phyloP scores from a whole-genome alignment of 2,113 vertebrate species.

The Melanocharis versteri region DNA sequence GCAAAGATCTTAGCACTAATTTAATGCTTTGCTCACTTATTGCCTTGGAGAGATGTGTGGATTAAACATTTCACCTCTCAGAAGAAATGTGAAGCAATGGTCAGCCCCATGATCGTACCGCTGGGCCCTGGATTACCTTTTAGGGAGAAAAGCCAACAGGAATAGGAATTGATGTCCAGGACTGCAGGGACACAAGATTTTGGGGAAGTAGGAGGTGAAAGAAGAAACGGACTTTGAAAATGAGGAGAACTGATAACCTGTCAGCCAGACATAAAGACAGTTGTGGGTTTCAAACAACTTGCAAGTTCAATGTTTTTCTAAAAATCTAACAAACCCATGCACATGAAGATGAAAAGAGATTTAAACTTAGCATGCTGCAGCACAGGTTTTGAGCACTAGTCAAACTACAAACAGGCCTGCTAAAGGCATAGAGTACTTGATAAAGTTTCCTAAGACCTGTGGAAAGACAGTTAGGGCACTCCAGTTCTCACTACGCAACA shows the following conservation, averaged over 20 bases:
- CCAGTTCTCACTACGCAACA: neutral
- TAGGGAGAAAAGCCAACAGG: neutral
- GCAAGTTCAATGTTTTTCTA: neutral
- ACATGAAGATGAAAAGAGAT: neutral
- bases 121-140: neutral
- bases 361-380: neutral
- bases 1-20: neutral
- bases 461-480: neutral
- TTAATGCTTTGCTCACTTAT: neutral
- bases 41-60: neutral
- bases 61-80: constrained; percentile 13
- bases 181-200: neutral
- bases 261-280: neutral
- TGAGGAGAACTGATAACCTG: neutral
- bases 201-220: neutral
- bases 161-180: neutral
- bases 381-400: neutral
- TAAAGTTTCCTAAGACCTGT: neutral
- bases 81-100: neutral
- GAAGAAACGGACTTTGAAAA: neutral
- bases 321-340: neutral
- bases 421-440: neutral
- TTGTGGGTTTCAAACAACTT: neutral
- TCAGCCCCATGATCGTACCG: neutral
- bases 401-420: neutral